Conservation (phyloP, 2,888 invertebrate species). For the Scaptomyza flava region DNA sequence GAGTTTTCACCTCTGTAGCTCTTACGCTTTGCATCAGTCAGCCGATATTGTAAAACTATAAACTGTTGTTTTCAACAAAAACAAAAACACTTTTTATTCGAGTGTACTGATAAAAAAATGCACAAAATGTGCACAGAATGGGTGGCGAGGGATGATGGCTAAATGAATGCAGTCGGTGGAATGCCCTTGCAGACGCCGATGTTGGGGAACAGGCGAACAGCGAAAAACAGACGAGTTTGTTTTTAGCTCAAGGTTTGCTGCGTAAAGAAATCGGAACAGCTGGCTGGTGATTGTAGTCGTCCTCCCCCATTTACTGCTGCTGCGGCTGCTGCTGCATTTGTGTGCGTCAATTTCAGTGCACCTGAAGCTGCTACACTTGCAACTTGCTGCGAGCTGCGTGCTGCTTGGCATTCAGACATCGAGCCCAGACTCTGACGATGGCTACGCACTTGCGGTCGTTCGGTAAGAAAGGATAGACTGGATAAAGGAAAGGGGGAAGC, state of each 20-base stretch:
- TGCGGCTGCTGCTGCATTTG: constrained; percentile 49
- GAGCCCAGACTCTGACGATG: constrained; percentile 35
- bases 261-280: constrained; percentile 30
- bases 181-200: constrained; percentile 51
- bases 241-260: constrained; percentile 58
- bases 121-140: constrained; percentile 12
- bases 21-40: too few species aligned
- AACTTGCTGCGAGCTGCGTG: constrained; percentile 44
- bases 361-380: constrained; percentile 63
- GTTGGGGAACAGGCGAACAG: constrained; percentile 61
- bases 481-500: constrained; percentile 45
- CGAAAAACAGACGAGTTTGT: constrained; percentile 35
- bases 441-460: constrained; percentile 64
- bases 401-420: constrained; percentile 48
- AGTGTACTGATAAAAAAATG: constrained; percentile 2
- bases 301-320: constrained; percentile 45
- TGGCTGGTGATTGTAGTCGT: constrained; percentile 22
- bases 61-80: too few species aligned
- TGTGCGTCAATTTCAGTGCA: constrained; percentile 73
- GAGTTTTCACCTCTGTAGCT: too few species aligned
- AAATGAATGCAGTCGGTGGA: constrained; percentile 29
- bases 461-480: not conserved
- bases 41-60: too few species aligned
- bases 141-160: not conserved
- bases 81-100: not conserved